Percentiles rank a stretch among this genome's conserved stretches.
Conservation (phyloP, 2,888 invertebrate species). For the Lepidochrysops patricia region DNA sequence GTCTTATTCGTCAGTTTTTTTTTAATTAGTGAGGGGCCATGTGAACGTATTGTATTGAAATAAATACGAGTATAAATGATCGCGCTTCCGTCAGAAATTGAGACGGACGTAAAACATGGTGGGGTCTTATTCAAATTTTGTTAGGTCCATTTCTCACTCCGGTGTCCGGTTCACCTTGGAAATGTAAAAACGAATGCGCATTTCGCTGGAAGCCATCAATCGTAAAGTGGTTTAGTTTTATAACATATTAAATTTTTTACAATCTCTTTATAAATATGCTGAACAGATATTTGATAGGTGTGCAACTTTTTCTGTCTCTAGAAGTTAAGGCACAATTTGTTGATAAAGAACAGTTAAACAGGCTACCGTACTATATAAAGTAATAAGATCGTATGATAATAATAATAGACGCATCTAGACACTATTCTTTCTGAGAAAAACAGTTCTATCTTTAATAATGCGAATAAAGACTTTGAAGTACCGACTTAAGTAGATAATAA, state of each 20-base stretch:
- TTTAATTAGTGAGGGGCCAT: constrained; percentile 72
- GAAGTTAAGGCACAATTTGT: too few species aligned
- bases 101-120: constrained; percentile 42
- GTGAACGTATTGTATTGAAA: constrained; percentile 67
- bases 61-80: constrained; percentile 64
- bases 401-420: too few species aligned
- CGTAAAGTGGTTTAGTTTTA: background rate
- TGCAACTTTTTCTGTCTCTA: background rate
- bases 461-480: too few species aligned
- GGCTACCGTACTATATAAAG: too few species aligned
- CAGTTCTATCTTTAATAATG: too few species aligned
- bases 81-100: constrained; percentile 45
- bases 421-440: too few species aligned
- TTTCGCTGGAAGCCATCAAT: constrained; percentile 3
- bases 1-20: constrained; percentile 70
- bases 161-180: constrained; percentile 14
- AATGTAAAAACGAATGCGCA: constrained; percentile 1
- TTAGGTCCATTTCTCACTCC: constrained; percentile 26
- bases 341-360: too few species aligned
- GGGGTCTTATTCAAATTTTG: constrained; percentile 34
- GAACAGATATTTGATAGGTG: background rate
- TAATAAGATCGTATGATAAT: too few species aligned
- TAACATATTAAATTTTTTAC: background rate
- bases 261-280: background rate
- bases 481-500: too few species aligned